Conservation (phyloP, 2,113 vertebrate species). For the Gadus chalcogrammus region DNA sequence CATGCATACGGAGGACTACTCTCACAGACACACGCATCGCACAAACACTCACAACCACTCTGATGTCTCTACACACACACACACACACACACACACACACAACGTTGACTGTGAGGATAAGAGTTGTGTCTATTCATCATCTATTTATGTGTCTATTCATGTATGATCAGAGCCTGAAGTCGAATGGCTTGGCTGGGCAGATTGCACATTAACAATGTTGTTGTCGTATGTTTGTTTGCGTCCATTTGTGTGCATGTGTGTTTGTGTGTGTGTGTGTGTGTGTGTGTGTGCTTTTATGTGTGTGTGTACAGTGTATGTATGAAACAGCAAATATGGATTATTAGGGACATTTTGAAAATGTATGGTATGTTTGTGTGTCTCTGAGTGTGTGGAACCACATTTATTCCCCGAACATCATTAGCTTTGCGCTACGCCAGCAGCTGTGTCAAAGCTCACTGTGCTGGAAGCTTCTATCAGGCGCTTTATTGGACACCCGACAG, state of each 20-base stretch:
- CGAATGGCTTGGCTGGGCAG: too few species aligned
- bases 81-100: too few species aligned
- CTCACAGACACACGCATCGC: constrained; percentile 7
- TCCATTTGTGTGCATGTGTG: neutral
- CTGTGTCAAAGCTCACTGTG: constrained; percentile 51
- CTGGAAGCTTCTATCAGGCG: constrained; percentile 28
- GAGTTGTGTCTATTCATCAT: too few species aligned
- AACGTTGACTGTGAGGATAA: neutral
- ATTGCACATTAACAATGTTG: too few species aligned
- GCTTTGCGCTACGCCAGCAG: constrained; percentile 49
- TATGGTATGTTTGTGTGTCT: constrained; percentile 8
- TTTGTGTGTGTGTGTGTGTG: too few species aligned
- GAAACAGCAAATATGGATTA: too few species aligned
- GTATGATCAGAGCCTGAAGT: too few species aligned
- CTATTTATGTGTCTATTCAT: too few species aligned
- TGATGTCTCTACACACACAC: neutral
- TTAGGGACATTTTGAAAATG: too few species aligned
- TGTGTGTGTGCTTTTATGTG: too few species aligned
- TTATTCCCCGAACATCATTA: constrained; percentile 12
- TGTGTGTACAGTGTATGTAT: too few species aligned
- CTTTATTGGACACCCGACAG: constrained; percentile 44
- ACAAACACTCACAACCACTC: constrained; percentile 22
- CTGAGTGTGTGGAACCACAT: neutral
- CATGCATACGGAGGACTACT: constrained; percentile 30
- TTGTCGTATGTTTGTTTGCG: too few species aligned